A percentile compares a stretch with the other conserved stretches of the same genome.
Conservation (phyloP, 2,113 vertebrate species). For the Sylvilagus bachmani region DNA sequence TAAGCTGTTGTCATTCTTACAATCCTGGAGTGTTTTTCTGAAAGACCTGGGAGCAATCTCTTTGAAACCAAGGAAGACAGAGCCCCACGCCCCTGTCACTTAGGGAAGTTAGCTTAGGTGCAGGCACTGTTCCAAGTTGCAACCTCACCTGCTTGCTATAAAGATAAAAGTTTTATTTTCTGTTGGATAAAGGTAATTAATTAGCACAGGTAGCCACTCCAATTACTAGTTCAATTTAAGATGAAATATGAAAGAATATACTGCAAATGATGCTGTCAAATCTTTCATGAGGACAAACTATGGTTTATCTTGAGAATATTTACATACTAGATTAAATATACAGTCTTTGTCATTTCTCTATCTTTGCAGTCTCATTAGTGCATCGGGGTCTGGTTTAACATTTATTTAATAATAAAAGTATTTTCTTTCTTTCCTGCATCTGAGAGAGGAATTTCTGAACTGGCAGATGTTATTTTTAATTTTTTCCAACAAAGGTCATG, state of each 20-base stretch:
- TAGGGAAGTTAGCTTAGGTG: not conserved
- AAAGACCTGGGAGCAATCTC: too few relatives aligned
- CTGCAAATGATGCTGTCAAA: not conserved
- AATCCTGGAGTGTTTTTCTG: too few relatives aligned
- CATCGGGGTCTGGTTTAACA: not conserved
- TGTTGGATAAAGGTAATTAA: constrained; percentile 36
- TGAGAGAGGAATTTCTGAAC: not conserved
- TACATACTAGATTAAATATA: not conserved
- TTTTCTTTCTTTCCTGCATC: constrained; percentile 9
- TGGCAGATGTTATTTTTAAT: constrained; percentile 43
- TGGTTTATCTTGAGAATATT: not conserved
- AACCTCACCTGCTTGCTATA: not conserved
- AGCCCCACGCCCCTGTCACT: too few relatives aligned
- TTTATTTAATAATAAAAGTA: not conserved
- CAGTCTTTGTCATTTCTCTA: not conserved
- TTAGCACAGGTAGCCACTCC: not conserved
- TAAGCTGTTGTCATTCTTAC: not conserved
- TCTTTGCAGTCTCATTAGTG: not conserved
- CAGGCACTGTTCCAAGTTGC: too few relatives aligned
- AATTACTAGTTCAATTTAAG: not conserved
- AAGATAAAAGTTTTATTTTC: not conserved
- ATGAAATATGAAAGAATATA: not conserved
- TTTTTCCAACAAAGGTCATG: not conserved
- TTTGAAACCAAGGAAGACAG: too few relatives aligned
- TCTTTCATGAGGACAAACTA: not conserved